Evolutionary conservation across 2,113 vertebrate genomes (phyloP).

Genomic region (Pelusios castaneus): DNA sequence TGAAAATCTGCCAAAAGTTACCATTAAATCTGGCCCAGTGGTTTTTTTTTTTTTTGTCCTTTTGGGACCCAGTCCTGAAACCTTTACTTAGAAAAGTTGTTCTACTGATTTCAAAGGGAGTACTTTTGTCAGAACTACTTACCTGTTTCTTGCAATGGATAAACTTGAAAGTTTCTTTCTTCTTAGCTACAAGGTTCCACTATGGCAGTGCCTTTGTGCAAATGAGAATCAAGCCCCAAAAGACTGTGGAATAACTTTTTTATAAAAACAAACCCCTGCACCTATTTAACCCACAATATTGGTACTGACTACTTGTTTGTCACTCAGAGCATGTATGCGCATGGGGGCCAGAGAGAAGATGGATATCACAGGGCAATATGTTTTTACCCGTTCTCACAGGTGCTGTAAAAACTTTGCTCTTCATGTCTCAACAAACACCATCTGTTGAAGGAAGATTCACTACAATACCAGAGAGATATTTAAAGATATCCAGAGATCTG

Average conservation of each 20-base stretch:
- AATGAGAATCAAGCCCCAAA: neutral
- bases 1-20: neutral
- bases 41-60: fast-evolving
- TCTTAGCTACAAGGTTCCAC: neutral
- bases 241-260: neutral
- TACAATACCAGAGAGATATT: neutral
- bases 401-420: constrained; percentile 17
- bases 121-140: fast-evolving
- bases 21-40: neutral
- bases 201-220: neutral
- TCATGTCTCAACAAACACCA: constrained; percentile 2
- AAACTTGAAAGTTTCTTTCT: neutral
- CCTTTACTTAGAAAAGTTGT: neutral
- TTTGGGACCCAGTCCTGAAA: neutral
- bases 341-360: neutral
- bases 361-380: neutral
- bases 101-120: neutral
- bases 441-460: constrained; percentile 1
- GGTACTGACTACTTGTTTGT: neutral
- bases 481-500: neutral
- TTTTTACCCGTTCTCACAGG: constrained; percentile 14
- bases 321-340: neutral
- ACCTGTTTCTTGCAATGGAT: neutral
- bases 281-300: neutral
- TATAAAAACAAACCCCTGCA: neutral